Evolutionary conservation across 1,140 invertebrate species (phyloP).

Genomic region (Manduca sexta): DNA sequence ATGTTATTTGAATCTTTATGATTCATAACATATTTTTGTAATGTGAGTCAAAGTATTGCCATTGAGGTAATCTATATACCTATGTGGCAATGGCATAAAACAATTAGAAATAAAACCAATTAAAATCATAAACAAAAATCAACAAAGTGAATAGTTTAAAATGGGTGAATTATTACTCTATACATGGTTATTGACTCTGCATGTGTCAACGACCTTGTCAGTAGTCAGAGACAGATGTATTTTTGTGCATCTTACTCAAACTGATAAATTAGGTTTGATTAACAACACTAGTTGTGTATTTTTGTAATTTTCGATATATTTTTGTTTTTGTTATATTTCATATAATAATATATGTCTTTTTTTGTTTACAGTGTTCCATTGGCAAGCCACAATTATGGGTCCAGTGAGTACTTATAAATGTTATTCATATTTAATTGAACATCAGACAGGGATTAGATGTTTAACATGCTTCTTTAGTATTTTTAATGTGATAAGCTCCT

Average conservation of each 20-base stretch:
- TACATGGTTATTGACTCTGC: not conserved
- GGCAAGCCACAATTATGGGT: constrained; percentile 99
- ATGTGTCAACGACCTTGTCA: constrained; percentile 5
- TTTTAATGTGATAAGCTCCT: too few relatives aligned
- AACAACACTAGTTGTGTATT: not conserved
- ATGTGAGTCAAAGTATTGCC: too few relatives aligned
- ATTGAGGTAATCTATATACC: too few relatives aligned
- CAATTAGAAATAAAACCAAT: not conserved
- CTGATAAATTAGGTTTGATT: not conserved
- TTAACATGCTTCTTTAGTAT: too few relatives aligned
- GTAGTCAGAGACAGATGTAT: not conserved
- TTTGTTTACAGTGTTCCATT: constrained; percentile 94
- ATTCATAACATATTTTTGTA: too few relatives aligned
- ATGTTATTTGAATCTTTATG: too few relatives aligned
- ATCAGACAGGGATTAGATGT: not conserved
- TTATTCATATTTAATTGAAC: not conserved
- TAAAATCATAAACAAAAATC: too few relatives aligned
- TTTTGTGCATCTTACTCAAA: not conserved
- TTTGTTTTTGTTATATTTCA: not conserved
- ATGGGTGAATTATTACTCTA: too few relatives aligned
- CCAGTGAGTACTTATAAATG: constrained; percentile 84
- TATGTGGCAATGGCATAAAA: too few relatives aligned
- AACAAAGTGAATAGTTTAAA: not conserved
- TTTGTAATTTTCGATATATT: not conserved
- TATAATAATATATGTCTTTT: constrained; percentile 27